phyloP scores from a whole-genome alignment of 1,140 invertebrate genomes.

The Oppia nitens region DNA sequence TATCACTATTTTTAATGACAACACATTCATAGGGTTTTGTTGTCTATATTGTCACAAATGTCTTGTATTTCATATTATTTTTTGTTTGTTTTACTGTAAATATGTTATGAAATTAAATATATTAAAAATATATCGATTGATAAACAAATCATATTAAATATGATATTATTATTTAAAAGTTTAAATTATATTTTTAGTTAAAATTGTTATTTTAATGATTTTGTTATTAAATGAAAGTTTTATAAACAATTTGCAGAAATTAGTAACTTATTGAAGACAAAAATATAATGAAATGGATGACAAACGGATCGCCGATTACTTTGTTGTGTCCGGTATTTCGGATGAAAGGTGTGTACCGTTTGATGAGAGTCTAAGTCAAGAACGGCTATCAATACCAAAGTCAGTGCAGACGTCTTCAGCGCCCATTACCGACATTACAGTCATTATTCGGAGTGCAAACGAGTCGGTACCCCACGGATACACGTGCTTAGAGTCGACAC shows the following conservation, averaged over 20 bases:
- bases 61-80: no score
- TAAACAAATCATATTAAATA: no score
- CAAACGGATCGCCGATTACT: constrained; percentile 55
- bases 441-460: constrained; percentile 73
- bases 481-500: constrained; percentile 63
- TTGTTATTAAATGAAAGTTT: not conserved
- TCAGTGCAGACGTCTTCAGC: constrained; percentile 28
- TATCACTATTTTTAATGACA: no score
- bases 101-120: no score
- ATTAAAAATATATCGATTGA: no score
- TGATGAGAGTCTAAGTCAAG: not conserved
- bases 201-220: no score
- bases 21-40: no score
- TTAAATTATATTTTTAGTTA: no score
- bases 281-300: constrained; percentile 28
- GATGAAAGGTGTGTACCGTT: constrained; percentile 42
- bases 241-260: not conserved
- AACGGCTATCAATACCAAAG: not conserved
- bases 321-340: constrained; percentile 87
- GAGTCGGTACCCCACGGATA: constrained; percentile 67
- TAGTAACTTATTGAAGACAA: not conserved
- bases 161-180: no score
- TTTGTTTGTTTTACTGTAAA: no score
- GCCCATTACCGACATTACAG: constrained; percentile 83
- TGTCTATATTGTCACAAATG: no score